Conservation (phyloP, 2,113 vertebrate species). For the Podiceps cristatus region DNA sequence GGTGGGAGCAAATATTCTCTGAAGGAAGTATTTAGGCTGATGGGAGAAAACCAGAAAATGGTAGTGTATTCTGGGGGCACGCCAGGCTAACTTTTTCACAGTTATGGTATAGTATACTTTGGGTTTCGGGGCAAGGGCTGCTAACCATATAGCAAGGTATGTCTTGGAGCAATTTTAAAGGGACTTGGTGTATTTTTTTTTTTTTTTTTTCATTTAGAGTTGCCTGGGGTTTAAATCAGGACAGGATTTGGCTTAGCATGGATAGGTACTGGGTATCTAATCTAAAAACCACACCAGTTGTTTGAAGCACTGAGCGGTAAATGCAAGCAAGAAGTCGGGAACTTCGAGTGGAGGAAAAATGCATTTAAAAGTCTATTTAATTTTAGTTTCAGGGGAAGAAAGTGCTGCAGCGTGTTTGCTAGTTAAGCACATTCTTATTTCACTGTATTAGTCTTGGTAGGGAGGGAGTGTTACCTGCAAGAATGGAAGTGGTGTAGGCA, state of each 20-base stretch:
- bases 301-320: neutral
- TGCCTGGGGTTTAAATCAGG: slow-evolving; percentile 26
- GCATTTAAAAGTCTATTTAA: neutral
- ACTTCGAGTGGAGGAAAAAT: neutral
- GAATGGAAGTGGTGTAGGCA: neutral
- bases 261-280: neutral
- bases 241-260: neutral
- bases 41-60: neutral
- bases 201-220: neutral
- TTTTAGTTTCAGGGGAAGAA: neutral
- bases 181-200: neutral
- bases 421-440: neutral
- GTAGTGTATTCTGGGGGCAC: neutral
- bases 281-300: neutral
- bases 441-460: neutral
- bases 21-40: neutral
- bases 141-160: neutral
- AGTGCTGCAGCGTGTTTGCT: neutral
- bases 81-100: neutral
- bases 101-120: neutral
- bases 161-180: slow-evolving; percentile 14
- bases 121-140: neutral
- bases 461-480: neutral
- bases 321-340: neutral
- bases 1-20: neutral